Conservation (phyloP, 2,113 vertebrate genomes). For the Canis aureus region DNA sequence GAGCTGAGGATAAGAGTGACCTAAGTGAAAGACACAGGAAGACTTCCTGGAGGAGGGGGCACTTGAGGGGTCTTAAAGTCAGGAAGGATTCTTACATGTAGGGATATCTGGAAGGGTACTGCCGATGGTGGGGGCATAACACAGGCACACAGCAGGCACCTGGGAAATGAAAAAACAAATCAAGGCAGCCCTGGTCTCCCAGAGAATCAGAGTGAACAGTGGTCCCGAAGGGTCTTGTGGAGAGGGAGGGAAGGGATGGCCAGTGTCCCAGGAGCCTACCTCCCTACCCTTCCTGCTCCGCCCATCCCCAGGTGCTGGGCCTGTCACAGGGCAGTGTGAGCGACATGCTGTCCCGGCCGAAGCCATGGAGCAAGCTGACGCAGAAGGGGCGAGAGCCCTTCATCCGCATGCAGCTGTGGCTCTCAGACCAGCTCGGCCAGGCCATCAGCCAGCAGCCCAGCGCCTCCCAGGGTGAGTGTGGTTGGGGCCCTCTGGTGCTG, state of each 20-base stretch:
- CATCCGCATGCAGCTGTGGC: conserved; percentile 99
- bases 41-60: not conserved
- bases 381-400: conserved; percentile 99
- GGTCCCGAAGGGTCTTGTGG: no score
- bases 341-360: conserved; percentile 98
- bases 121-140: fast-evolving
- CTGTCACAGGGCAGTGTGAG: conserved; percentile 99
- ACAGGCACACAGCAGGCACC: not conserved
- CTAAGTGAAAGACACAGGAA: not conserved
- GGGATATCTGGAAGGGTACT: not conserved
- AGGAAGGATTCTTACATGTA: not conserved
- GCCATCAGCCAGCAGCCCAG: conserved; percentile 90
- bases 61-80: not conserved
- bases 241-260: no score
- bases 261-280: not conserved
- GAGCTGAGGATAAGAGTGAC: not conserved
- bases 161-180: not conserved
- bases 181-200: not conserved
- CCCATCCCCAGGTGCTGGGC: conserved; percentile 92
- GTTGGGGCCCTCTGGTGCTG: not conserved
- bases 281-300: fast-evolving
- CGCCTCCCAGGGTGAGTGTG: conserved; percentile 90
- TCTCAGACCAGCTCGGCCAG: conserved; percentile 96
- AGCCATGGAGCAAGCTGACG: conserved; percentile 99
- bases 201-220: not conserved